Percentiles rank a stretch among this genome's conserved stretches.
Evolutionary conservation across 2,797 vertebrate species (phyloP).

Genomic region (Syngnathus acus): DNA sequence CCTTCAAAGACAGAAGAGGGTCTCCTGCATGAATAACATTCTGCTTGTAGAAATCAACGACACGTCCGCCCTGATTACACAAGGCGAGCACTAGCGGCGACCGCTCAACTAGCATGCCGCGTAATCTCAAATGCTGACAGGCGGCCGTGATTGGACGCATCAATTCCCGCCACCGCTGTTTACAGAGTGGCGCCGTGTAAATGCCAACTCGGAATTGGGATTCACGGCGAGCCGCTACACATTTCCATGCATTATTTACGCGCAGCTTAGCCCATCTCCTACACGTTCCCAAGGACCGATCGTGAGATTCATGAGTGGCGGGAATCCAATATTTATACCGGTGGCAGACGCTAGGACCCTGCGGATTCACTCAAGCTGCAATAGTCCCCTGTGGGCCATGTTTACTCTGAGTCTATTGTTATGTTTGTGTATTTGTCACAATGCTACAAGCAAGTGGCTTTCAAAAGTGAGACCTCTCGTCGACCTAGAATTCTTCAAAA

Average conservation of each 20-base stretch:
- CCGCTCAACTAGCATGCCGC: slow-evolving; percentile 24
- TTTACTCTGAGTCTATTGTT: neutral
- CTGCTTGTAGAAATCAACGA: neutral
- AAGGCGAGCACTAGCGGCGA: no score
- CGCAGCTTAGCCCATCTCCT: slow-evolving; percentile 41
- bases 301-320: slow-evolving; percentile 63
- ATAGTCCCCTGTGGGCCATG: neutral
- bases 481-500: no score
- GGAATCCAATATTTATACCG: slow-evolving; percentile 65
- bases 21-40: neutral
- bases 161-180: slow-evolving; percentile 48
- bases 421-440: neutral
- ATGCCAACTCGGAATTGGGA: slow-evolving; percentile 62
- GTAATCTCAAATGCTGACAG: slow-evolving; percentile 52
- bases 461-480: neutral
- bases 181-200: slow-evolving; percentile 60
- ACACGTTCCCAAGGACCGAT: slow-evolving; percentile 45
- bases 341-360: neutral
- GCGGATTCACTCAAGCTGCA: neutral
- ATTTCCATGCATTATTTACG: slow-evolving; percentile 71
- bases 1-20: neutral
- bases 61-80: neutral
- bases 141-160: slow-evolving; percentile 23
- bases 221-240: slow-evolving; percentile 30
- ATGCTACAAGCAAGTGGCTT: neutral